A percentile compares a stretch with the other conserved stretches of the same genome.
These are phyloP conservation scores for Anisognathus igniventris DNA, from an alignment of 2,797 vertebrate species.

Conservation along the genomic window DNA sequence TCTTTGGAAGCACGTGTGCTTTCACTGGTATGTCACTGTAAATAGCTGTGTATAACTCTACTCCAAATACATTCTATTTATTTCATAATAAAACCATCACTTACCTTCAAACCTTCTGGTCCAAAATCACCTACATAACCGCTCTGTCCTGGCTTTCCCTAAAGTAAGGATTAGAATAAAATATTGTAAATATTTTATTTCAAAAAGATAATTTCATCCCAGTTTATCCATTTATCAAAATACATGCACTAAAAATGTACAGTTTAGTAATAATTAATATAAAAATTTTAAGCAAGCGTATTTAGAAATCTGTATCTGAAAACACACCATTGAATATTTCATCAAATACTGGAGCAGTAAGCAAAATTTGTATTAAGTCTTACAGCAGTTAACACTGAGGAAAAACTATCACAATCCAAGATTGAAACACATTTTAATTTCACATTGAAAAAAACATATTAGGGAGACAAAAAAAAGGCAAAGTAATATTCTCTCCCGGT, in stretches of 20 bases:
- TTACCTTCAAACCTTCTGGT: slow-evolving; percentile 85
- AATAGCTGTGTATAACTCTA: not conserved
- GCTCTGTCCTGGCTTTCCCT: slow-evolving; percentile 91
- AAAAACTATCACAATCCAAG: not conserved
- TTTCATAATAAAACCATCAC: not conserved
- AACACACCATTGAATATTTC: not conserved
- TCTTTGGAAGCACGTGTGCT: not conserved
- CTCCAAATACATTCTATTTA: not conserved
- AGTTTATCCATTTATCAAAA: not conserved
- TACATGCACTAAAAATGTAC: not conserved
- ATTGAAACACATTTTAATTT: not conserved
- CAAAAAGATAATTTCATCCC: not conserved
- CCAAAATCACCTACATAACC: slow-evolving; percentile 87
- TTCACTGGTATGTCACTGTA: not conserved
- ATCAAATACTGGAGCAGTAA: not conserved
- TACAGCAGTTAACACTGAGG: not conserved
- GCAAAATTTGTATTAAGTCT: not conserved
- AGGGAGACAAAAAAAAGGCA: not conserved
- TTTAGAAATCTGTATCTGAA: not conserved
- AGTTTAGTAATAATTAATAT: not conserved
- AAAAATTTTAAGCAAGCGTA: not conserved
- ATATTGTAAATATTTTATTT: not conserved
- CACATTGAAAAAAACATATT: not conserved
- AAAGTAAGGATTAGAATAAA: slow-evolving; percentile 24
- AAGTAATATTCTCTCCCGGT: not conserved